A percentile compares a stretch with the other conserved stretches of the same genome.
These are phyloP conservation scores for Lepidurus couesii DNA, from an alignment of 1,140 invertebrate species.

Conservation along the genomic window DNA sequence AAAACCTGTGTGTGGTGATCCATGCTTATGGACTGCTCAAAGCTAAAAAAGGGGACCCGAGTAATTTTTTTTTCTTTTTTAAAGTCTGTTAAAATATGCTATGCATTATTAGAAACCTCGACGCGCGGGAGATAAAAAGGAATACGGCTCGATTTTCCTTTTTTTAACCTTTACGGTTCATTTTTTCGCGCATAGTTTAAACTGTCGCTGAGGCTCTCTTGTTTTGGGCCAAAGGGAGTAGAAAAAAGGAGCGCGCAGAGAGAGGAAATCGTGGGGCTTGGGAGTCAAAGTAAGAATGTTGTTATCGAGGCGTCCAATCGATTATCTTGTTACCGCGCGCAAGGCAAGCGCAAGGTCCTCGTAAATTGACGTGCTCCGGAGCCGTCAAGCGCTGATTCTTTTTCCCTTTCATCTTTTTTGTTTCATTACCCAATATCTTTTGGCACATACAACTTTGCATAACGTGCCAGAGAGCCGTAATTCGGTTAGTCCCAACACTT, in stretches of 20 bases:
- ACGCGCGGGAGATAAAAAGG: not conserved
- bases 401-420: not conserved
- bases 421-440: not conserved
- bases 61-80: too few relatives aligned
- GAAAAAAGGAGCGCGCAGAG: not conserved
- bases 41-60: not conserved
- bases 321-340: conserved; percentile 6
- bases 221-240: not conserved
- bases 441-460: not conserved
- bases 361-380: conserved; percentile 6
- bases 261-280: not conserved
- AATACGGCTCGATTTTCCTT: not conserved
- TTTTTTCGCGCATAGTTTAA: not conserved
- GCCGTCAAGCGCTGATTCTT: not conserved
- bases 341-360: not conserved
- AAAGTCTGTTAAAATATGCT: conserved; percentile 8
- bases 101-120: not conserved
- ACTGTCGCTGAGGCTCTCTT: not conserved
- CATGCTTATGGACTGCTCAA: conserved; percentile 17
- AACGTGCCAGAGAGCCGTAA: not conserved
- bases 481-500: not conserved
- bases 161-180: not conserved
- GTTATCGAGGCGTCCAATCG: conserved; percentile 16
- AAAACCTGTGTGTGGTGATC: conserved; percentile 14
- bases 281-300: not conserved